Evolutionary conservation across 2,888 invertebrate genomes (phyloP), one percentile per base, ranked within the genome.

Genomic region (Ornithoptera alexandrae): DNA sequence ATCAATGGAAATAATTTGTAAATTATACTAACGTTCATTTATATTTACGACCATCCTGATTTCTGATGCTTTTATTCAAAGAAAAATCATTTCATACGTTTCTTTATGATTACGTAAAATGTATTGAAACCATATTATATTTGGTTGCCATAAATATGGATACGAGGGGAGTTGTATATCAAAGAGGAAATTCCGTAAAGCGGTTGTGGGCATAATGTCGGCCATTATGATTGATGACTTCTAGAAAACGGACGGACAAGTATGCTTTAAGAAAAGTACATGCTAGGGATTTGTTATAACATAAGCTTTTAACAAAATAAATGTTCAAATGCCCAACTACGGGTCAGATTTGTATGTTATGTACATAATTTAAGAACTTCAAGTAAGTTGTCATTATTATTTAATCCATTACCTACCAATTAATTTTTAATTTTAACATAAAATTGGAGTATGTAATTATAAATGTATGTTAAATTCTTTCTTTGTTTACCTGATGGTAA

Each of bases 141-240:
- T 64, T 56, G 53, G 50, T 64, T 4, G 18, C 60, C 5, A 30
- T 30, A 60, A 60, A 18, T 6, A 18, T 60, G 15, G 30, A 24
- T 36, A 8, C n/a, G 17, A 60, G 36, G n/a, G 39, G 18, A 61
- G n/a, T 61, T 61, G 20, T 61, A 20, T 57, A 22, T 39, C 39
- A 18, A 39, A 57, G 20, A 12, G 39, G 18, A 39, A 36, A 57
- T 57, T 22, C 7, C 39, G 17, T 24, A 1, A 57, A 46, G 8
- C 39, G n/a, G 20, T 15, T 57, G 36, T 58, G 18, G 7, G 42
- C 4, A 24, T 17, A 58, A 65, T 22, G 46, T 46, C 18, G 58
- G 22, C 42, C 61, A 18, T 15, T 59, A 46, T 30, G 65, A 65
- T 65, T 24, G 46, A 65, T 59, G 24, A 12, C 5, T 56, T 39